Base-by-base conservation (phyloP, 2,888 invertebrate genomes). In the Zelleria hepariella region DNA sequence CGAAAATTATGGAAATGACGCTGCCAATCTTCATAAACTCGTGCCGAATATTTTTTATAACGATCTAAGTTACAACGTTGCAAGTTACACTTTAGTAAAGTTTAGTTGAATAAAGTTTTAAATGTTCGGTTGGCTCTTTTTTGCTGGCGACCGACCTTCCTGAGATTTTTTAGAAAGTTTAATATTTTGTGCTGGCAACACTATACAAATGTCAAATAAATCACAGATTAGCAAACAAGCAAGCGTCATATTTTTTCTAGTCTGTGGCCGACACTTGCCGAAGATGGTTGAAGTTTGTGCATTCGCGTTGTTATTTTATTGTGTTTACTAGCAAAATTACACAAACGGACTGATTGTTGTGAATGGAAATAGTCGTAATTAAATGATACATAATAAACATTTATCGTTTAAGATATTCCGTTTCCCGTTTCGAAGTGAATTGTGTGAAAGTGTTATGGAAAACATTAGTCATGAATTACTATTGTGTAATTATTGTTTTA, bases 391-490 rank as follows among this genome's bases (percentile, higher is more conserved):
- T 2, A 25, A 23, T 21, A 3, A 15, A 53, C 20, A 2, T 23
- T n/a, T 24, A 15, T 23, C 48, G 57, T 54, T 58, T 27, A 56
- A 32, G 20, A 24, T 25, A 53, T 54, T 57, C 26, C 57, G 53
- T 20, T 25, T 26, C 51, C 32, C 52, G 58, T 58, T 32, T 54
- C 53, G 42, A 51, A 53, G 52, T 61, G 56, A 52, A 52, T 57
- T 62, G 61, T 58, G 58, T 63, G 60, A 47, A 60, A 66, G 71
- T 84, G 85, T 75, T 80, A 84, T 84, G 86, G 83, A 74, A 81
- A 81, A 75, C 70, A 70, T 74, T 75, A 78, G 72, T 78, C 83
- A 88, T 88, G 87, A 81, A 83, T 79, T 75, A 74, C 77, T 70
- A 75, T 69, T 73, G 73, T 79, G 74, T 82, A 69, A 73, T 84